phyloP scores from a whole-genome alignment of 2,113 vertebrate species.

The Blennius ocellaris region DNA sequence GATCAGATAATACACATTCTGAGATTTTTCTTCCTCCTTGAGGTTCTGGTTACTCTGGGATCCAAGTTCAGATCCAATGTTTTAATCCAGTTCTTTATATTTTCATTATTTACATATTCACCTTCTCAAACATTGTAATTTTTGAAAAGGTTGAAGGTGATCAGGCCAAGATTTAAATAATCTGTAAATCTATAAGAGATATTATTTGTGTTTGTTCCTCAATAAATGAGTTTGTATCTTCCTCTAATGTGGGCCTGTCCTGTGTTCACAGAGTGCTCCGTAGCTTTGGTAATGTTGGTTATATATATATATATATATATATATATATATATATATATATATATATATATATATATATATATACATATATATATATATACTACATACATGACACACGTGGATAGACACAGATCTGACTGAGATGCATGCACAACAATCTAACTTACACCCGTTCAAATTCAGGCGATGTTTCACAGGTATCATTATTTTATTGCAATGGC shows the following conservation, averaged over 20 bases:
- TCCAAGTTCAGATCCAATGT: conserved; percentile 22
- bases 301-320: conserved; percentile 11
- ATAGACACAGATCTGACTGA: conserved; percentile 29
- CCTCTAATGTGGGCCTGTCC: conserved; percentile 2
- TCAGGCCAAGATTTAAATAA: too few relatives aligned
- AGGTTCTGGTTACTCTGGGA: conserved; percentile 28
- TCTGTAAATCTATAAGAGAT: too few relatives aligned
- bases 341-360: too few relatives aligned
- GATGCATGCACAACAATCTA: conserved; percentile 55
- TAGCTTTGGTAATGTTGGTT: conserved; percentile 65
- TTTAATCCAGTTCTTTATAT: too few relatives aligned
- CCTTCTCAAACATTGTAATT: too few relatives aligned
- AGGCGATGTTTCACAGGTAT: conserved; percentile 40
- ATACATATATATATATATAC: too few relatives aligned
- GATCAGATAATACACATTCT: conserved; percentile 50
- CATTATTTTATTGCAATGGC: conserved; percentile 69
- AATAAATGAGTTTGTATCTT: too few relatives aligned
- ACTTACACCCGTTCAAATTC: conserved; percentile 24
- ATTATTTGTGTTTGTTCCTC: too few relatives aligned
- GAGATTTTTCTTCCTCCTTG: conserved; percentile 29
- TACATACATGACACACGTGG: conserved; percentile 24
- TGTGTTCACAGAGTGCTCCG: conserved; percentile 19
- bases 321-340: too few relatives aligned
- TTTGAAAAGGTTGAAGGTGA: too few relatives aligned
- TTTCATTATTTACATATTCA: too few relatives aligned